These are phyloP conservation scores for Aplochiton taeniatus DNA, from an alignment of 2,797 vertebrate genomes.

Conservation along the genomic window DNA sequence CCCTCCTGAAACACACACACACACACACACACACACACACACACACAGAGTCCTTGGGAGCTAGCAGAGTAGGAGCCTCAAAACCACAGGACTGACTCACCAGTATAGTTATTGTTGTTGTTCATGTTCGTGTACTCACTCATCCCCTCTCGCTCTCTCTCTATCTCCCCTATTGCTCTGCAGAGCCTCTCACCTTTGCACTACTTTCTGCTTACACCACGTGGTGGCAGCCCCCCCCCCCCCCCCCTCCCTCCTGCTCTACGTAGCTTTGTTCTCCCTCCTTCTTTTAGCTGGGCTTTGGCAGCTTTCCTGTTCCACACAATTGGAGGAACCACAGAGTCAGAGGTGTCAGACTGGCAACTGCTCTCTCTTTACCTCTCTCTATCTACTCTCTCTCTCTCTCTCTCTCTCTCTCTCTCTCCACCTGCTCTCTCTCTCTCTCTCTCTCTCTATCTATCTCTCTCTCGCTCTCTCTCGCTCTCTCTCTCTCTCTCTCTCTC, in stretches of 20 bases:
- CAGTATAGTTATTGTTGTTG: background rate
- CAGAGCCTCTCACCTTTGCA: slow-evolving; percentile 25
- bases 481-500: slow-evolving; percentile 2
- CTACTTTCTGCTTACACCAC: slow-evolving; percentile 4
- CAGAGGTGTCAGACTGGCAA: slow-evolving; percentile 16
- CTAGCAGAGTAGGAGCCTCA: slow-evolving; percentile 15
- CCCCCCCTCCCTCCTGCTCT: no score
- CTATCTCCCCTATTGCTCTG: background rate
- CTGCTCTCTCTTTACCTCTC: background rate
- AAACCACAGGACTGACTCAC: slow-evolving; percentile 4
- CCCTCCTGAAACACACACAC: background rate
- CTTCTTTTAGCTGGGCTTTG: no score
- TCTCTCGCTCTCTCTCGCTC: slow-evolving; percentile 6
- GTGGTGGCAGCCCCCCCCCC: no score
- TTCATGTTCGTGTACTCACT: no score
- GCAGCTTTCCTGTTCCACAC: slow-evolving; percentile 48
- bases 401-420: slow-evolving; percentile 3
- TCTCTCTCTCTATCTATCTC: slow-evolving; percentile 28
- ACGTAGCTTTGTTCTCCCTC: no score
- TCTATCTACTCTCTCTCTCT: background rate
- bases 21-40: slow-evolving; percentile 8
- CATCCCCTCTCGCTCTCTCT: slow-evolving; percentile 7
- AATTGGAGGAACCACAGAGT: slow-evolving; percentile 53
- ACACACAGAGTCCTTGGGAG: slow-evolving; percentile 28
- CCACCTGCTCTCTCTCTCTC: slow-evolving; percentile 3